Evolutionary conservation across 2,888 invertebrate species (phyloP).

Genomic region (Plagodis pulveraria): DNA sequence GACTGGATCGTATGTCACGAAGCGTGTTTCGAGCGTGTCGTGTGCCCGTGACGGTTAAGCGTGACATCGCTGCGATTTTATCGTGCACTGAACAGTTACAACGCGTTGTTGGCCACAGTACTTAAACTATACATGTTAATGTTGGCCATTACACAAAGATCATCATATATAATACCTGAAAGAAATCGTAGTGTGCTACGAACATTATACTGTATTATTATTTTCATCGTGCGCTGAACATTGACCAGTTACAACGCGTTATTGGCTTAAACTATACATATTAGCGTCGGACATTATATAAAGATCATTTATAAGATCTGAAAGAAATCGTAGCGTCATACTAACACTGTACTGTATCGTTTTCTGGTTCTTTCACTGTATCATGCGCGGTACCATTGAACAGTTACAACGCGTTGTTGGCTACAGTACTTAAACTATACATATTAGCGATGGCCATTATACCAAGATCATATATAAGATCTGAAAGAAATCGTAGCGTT

Average conservation of each 20-base stretch:
- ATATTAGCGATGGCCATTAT: background rate
- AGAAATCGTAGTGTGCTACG: no score
- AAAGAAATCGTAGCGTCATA: background rate
- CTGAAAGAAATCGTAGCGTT: background rate
- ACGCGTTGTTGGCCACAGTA: conserved; percentile 3
- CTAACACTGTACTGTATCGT: no score
- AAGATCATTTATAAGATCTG: background rate
- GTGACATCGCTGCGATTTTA: conserved; percentile 21
- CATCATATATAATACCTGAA: background rate
- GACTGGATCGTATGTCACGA: conserved; percentile 9
- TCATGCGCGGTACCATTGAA: no score
- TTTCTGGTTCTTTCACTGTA: no score
- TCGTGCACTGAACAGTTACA: conserved; percentile 5
- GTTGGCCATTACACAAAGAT: background rate
- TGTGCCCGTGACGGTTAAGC: conserved; percentile 19
- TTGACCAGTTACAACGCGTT: no score
- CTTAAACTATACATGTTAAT: background rate
- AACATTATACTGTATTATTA: no score
- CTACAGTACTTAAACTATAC: no score
- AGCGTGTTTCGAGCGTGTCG: conserved; percentile 22
- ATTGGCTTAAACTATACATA: background rate
- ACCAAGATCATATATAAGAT: background rate
- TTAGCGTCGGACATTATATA: background rate
- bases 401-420: no score
- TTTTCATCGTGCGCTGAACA: no score